Conservation (phyloP, 2,113 vertebrate species). For the Crotalus horridus region DNA sequence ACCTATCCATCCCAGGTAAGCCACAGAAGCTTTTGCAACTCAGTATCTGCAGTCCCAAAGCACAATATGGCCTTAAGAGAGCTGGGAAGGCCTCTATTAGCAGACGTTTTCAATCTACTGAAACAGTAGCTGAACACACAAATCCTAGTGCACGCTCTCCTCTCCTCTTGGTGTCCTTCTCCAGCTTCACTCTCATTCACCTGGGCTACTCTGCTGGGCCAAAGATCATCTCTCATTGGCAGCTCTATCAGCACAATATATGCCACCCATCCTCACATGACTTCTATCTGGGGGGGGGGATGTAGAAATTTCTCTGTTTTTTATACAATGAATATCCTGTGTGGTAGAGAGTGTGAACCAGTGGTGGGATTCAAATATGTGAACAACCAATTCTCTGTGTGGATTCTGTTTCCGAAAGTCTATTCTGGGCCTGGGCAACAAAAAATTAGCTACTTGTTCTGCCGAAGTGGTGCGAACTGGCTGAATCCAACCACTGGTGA, state of each 20-base stretch:
- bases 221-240: neutral
- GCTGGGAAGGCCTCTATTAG: neutral
- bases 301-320: neutral
- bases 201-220: neutral
- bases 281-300: neutral
- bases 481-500: no score
- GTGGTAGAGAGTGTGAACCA: neutral
- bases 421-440: no score
- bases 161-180: neutral
- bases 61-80: neutral
- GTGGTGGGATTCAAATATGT: no score
- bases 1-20: constrained; percentile 78
- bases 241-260: neutral
- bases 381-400: no score
- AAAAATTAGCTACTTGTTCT: no score
- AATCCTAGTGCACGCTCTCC: neutral
- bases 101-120: neutral
- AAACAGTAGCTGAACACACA: neutral
- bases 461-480: no score
- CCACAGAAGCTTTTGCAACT: neutral
- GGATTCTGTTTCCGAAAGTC: no score
- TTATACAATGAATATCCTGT: neutral
- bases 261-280: neutral
- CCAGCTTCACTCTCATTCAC: neutral
- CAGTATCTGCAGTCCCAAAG: neutral